phyloP scores from a whole-genome alignment of 2,797 vertebrate species.

The Neosilurus mollespiculum region DNA sequence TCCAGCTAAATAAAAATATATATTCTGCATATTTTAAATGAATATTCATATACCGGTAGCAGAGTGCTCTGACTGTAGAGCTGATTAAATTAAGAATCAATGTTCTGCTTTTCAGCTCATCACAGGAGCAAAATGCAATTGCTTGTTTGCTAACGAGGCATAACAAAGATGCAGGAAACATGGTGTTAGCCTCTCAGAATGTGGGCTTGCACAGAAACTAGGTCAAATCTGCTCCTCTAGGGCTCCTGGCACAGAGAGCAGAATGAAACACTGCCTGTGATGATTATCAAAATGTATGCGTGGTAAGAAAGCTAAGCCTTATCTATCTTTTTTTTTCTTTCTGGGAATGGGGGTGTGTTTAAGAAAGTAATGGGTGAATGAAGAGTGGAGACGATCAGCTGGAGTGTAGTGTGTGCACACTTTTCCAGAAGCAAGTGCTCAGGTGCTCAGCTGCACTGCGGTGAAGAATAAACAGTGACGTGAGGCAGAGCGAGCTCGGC shows the following conservation, averaged over 20 bases:
- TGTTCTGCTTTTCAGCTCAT: constrained; percentile 34
- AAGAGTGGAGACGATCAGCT: constrained; percentile 58
- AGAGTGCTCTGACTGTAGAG: not conserved
- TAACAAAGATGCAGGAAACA: constrained; percentile 45
- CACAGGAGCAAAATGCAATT: constrained; percentile 26
- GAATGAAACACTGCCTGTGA: constrained; percentile 67
- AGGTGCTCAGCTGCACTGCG: constrained; percentile 63
- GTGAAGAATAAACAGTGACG: constrained; percentile 61
- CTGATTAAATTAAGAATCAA: constrained; percentile 12
- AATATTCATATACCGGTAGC: not conserved
- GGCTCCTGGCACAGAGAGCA: constrained; percentile 71
- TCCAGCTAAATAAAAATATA: not conserved
- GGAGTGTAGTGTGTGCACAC: constrained; percentile 33
- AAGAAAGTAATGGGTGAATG: not conserved
- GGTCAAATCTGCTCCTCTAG: constrained; percentile 75
- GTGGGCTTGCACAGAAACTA: constrained; percentile 69
- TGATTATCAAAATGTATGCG: constrained; percentile 68
- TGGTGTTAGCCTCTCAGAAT: constrained; percentile 46
- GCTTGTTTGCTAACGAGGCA: constrained; percentile 40
- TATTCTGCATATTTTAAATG: not conserved
- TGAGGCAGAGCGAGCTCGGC: constrained; percentile 53
- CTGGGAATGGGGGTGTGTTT: constrained; percentile 15
- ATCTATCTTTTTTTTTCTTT: constrained; percentile 21
- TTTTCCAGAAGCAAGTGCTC: constrained; percentile 61
- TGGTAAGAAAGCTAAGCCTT: constrained; percentile 31